Evolutionary conservation across 2,888 invertebrate genomes (phyloP), one percentile per base, ranked within the genome.

Genomic region (Blera fallax): DNA sequence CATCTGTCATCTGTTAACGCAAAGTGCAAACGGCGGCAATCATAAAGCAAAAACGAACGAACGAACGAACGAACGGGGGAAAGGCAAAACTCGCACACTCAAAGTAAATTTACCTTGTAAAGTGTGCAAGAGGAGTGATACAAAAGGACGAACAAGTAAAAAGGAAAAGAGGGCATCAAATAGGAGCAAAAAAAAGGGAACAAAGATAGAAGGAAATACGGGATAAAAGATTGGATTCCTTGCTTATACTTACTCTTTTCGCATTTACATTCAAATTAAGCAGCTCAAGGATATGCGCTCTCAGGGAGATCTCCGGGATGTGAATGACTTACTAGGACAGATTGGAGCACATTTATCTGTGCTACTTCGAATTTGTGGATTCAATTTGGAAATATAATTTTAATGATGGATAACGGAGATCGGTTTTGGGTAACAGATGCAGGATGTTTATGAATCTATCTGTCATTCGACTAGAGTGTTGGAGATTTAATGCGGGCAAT

Each of bases 91-190:
- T 24, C 50, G 14, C n/a, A 11, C 56, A 56, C 64, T 80, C 84
- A 84, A 84, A 80, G 84, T 80, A 70, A 84, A 80, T 79, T 84
- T 80, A 74, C 80, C 74, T 79, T 84, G 43, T 79, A 50, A 79
- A 70, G 56, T 58, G 56, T 50, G 10, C 10, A 29, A n/a, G 37
- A 62, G 10, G 6, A 62, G 5, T 58, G 48, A 60, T 67, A 78
- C 78, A 69, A 62, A 77, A 70, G 77, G 62, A 56, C n/a, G 32
- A 65, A 64, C 10, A 21, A 43, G 43, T 34, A 45, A 48, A 50
- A 14, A 10, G 6, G 18, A 37, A 34, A 58, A 34, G 27, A 58
- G 37, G 72, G 29, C 79, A 58, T 29, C 21, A 29, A 40, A 43
- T 18, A 58, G 40, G 48, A 21, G 27, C 16, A 18, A n/a, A n/a